Percentiles rank a stretch among this genome's conserved stretches.
These are phyloP conservation scores for Oryzias celebensis DNA, from an alignment of 2,113 vertebrate genomes.

Conservation along the genomic window DNA sequence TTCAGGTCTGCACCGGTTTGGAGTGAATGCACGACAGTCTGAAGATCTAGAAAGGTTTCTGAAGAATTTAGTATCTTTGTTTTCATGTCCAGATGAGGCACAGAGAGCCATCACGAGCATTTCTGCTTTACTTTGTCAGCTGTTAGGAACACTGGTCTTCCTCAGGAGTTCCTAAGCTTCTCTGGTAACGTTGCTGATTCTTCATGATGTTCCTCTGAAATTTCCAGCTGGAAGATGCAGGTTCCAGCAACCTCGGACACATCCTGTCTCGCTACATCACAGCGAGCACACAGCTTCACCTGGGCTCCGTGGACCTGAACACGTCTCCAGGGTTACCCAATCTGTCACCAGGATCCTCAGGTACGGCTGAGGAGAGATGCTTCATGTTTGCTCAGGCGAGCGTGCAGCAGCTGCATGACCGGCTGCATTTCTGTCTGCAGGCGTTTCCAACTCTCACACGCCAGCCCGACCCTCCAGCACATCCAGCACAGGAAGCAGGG, in stretches of 20 bases:
- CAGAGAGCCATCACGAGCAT: no score
- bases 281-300: constrained; percentile 87
- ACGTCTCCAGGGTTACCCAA: constrained; percentile 92
- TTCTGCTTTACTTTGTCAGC: background rate
- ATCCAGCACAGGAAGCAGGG: constrained; percentile 96
- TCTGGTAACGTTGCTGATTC: background rate
- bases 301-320: constrained; percentile 86
- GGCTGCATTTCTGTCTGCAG: constrained; percentile 63
- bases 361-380: constrained; percentile 59
- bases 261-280: constrained; percentile 91
- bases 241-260: constrained; percentile 90
- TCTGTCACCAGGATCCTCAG: constrained; percentile 95
- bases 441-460: constrained; percentile 92
- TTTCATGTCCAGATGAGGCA: no score
- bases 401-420: background rate
- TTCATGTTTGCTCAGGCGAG: no score
- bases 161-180: background rate
- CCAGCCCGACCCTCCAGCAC: constrained; percentile 95
- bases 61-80: no score
- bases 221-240: constrained; percentile 92
- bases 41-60: background rate
- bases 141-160: background rate
- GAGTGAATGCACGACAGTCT: background rate
- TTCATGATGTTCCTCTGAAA: background rate
- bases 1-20: constrained; percentile 82